A percentile compares a stretch with the other conserved stretches of the same genome.
Evolutionary conservation across 1,140 invertebrate species (phyloP).

Genomic region (Drosophila kohkoa): DNA sequence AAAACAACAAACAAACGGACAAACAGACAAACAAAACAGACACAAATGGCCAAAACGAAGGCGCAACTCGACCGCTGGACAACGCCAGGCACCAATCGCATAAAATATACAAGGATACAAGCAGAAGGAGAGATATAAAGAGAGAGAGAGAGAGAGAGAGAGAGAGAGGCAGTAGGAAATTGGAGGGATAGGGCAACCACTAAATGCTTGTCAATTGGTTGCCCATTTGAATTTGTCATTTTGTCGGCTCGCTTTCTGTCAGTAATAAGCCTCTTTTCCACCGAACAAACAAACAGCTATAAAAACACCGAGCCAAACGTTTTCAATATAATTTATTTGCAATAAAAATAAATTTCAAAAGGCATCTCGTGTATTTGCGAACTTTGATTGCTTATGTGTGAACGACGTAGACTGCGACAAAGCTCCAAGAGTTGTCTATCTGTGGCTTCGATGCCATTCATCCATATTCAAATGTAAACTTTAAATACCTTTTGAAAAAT

Average conservation of each 20-base stretch:
- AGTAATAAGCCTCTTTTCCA: conserved; percentile 11
- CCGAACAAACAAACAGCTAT: not conserved
- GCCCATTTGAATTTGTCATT: conserved; percentile 47
- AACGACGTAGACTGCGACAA: not conserved
- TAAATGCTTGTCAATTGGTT: conserved; percentile 50
- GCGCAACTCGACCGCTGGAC: conserved; percentile 20
- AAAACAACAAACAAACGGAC: conserved; percentile 52
- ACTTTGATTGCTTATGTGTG: not conserved
- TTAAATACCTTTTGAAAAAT: not conserved
- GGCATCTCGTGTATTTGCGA: not conserved
- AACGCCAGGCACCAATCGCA: not conserved
- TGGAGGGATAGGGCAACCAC: conserved; percentile 11
- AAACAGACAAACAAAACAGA: conserved; percentile 17
- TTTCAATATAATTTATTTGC: conserved; percentile 1
- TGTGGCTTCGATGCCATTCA: not conserved
- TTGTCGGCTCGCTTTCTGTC: conserved; percentile 24
- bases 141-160: not conserved
- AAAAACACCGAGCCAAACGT: conserved; percentile 1
- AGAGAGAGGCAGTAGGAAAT: not conserved
- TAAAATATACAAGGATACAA: conserved; percentile 9
- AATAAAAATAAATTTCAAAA: conserved; percentile 14
- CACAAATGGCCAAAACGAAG: conserved; percentile 22
- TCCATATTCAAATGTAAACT: not conserved
- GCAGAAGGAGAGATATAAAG: not conserved
- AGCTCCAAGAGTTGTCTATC: not conserved